Percentiles rank a stretch among this genome's conserved stretches.
Evolutionary conservation across 2,113 vertebrate genomes (phyloP).

Genomic region (Pelodiscus sinensis): DNA sequence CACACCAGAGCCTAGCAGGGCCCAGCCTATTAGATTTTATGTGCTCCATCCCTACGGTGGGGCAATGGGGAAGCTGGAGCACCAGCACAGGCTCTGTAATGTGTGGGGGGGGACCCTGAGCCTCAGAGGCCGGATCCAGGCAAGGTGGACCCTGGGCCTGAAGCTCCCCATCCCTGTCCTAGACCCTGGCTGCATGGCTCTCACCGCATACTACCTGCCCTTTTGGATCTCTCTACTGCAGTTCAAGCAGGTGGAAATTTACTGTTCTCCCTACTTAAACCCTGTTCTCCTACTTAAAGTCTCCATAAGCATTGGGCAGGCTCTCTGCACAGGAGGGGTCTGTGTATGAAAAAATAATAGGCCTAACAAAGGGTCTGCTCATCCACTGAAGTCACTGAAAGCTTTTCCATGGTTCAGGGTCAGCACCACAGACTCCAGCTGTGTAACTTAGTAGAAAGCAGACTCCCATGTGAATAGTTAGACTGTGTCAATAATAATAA

Average conservation of each 20-base stretch:
- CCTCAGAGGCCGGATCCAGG: too few relatives aligned
- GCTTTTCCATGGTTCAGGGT: not conserved
- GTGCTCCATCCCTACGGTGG: too few relatives aligned
- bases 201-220: not conserved
- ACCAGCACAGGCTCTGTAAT: too few relatives aligned
- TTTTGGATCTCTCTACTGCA: not conserved
- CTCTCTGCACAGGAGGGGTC: not conserved
- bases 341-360: too few relatives aligned
- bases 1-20: too few relatives aligned
- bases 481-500: not conserved
- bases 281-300: not conserved
- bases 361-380: not conserved
- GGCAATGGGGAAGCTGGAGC: too few relatives aligned
- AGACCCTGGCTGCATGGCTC: not conserved
- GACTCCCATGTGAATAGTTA: not conserved
- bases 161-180: too few relatives aligned
- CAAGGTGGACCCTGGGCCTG: too few relatives aligned
- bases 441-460: not conserved
- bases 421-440: not conserved
- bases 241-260: not conserved
- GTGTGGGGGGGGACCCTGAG: too few relatives aligned
- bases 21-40: too few relatives aligned
- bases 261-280: too few relatives aligned
- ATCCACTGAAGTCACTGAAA: not conserved
- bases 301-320: not conserved